Percentiles rank a stretch among this genome's conserved stretches.
phyloP scores from a whole-genome alignment of 2,797 vertebrate genomes.

The Graptemys geographica region DNA sequence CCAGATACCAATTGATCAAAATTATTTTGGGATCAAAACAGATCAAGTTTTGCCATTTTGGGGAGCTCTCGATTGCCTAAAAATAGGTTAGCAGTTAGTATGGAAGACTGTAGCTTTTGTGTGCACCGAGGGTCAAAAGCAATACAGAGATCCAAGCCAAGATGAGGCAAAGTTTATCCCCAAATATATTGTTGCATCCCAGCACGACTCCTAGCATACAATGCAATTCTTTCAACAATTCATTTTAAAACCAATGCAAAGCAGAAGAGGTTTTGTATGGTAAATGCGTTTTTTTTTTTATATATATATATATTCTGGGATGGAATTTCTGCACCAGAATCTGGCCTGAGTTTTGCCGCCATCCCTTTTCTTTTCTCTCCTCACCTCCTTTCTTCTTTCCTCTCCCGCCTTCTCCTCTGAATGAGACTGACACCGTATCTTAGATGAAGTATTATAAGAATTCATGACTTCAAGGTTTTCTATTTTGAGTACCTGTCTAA shows the following conservation, averaged over 20 bases:
- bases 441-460: neutral
- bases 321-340: neutral
- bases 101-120: neutral
- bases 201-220: neutral
- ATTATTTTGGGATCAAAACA: neutral
- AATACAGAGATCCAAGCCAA: neutral
- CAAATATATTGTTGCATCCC: neutral
- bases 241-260: neutral
- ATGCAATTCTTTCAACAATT: neutral
- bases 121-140: neutral
- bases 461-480: conserved; percentile 30
- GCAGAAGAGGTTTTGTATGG: neutral
- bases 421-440: rapidly evolving
- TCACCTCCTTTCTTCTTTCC: neutral
- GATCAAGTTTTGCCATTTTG: neutral
- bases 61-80: neutral
- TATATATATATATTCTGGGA: neutral
- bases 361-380: neutral
- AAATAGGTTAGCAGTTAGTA: neutral
- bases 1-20: neutral
- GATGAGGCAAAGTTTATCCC: neutral
- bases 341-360: neutral
- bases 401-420: rapidly evolving
- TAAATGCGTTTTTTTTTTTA: too few species aligned
- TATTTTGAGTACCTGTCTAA: conserved; percentile 26